Percentiles rank a stretch among this genome's conserved stretches.
These are phyloP conservation scores for Channa striata DNA, from an alignment of 2,797 vertebrate species.

Conservation along the genomic window DNA sequence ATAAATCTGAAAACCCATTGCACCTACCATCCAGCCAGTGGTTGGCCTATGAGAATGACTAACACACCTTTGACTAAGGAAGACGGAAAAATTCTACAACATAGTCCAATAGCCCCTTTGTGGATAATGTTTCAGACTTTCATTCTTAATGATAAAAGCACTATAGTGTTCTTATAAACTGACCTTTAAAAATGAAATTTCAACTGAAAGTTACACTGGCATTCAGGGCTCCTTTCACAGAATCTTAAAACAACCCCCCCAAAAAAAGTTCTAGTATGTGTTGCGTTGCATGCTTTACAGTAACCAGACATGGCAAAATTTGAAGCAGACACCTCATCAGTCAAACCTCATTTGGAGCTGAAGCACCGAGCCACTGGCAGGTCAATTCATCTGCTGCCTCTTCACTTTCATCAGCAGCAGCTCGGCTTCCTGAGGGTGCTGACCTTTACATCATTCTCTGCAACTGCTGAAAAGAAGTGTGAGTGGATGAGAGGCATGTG, in stretches of 20 bases:
- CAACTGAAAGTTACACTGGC: background rate
- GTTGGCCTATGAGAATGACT: too few relatives aligned
- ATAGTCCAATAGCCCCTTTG: too few relatives aligned
- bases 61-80: too few relatives aligned
- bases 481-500: background rate
- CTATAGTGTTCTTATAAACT: background rate
- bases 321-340: constrained; percentile 15
- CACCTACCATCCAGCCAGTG: too few relatives aligned
- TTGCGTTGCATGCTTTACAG: background rate
- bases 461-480: constrained; percentile 1
- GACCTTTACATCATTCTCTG: constrained; percentile 39
- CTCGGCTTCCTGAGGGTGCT: constrained; percentile 28
- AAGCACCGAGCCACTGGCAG: constrained; percentile 41
- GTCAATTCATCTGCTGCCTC: constrained; percentile 52
- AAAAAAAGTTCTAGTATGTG: background rate
- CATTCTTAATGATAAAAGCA: constrained; percentile 1
- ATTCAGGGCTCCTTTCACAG: background rate
- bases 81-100: too few relatives aligned
- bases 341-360: constrained; percentile 42
- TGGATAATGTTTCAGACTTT: background rate
- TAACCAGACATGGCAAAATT: constrained; percentile 18
- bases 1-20: too few relatives aligned
- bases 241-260: background rate
- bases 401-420: constrained; percentile 39
- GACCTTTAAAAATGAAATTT: background rate